Conservation (phyloP, 2,113 vertebrate species). For the Actinemys pallida region DNA sequence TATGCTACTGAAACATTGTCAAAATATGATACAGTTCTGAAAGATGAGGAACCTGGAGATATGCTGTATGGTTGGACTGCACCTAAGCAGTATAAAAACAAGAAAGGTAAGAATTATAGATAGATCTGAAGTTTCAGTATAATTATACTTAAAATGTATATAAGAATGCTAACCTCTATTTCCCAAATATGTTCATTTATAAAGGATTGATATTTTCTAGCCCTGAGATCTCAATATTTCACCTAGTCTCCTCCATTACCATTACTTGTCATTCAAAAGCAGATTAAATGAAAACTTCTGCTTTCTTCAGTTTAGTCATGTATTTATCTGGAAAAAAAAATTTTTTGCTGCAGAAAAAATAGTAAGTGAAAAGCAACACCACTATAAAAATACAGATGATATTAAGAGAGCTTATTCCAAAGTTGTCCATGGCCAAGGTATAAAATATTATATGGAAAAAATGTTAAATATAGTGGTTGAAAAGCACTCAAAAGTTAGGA, state of each 20-base stretch:
- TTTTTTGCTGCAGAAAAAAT: background rate
- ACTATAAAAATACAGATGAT: background rate
- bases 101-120: constrained; percentile 74
- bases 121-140: background rate
- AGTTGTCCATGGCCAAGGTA: background rate
- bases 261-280: background rate
- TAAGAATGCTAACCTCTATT: fast-evolving
- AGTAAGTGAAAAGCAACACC: background rate
- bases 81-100: constrained; percentile 85
- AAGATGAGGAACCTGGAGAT: constrained; percentile 93
- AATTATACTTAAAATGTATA: background rate
- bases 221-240: background rate
- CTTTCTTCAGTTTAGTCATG: background rate
- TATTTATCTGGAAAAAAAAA: background rate
- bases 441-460: background rate
- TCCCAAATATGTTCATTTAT: background rate
- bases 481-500: background rate
- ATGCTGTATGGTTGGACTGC: constrained; percentile 97
- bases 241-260: fast-evolving
- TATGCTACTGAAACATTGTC: constrained; percentile 91
- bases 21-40: constrained; percentile 89
- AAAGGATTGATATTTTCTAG: background rate
- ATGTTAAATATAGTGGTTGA: background rate
- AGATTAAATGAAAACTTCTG: background rate
- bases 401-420: background rate